Conservation (phyloP, 2,888 invertebrate species). For the Ommatoiulus sabulosus region DNA sequence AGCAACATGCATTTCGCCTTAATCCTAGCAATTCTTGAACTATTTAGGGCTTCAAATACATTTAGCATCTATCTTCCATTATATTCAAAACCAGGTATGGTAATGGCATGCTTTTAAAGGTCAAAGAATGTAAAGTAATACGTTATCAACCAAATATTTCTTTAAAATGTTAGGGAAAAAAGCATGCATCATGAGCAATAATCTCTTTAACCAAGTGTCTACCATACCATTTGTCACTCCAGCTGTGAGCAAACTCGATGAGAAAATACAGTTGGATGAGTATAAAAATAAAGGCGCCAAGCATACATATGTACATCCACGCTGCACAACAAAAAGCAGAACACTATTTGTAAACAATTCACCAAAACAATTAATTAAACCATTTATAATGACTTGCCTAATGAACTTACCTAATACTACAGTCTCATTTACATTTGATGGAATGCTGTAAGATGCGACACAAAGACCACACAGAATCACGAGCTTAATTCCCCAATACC, state of each 20-base stretch:
- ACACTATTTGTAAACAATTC: slow-evolving; percentile 1
- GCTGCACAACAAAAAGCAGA: slow-evolving; percentile 64
- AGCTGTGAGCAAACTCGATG: slow-evolving; percentile 69
- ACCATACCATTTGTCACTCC: slow-evolving; percentile 68
- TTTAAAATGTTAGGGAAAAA: slow-evolving; percentile 23
- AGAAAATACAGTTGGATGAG: slow-evolving; percentile 68
- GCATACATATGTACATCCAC: slow-evolving; percentile 70
- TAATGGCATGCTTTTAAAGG: too few species aligned
- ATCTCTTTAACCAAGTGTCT: neutral
- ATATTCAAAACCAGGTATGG: too few species aligned
- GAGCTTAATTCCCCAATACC: slow-evolving; percentile 65
- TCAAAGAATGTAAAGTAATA: too few species aligned
- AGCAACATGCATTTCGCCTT: neutral
- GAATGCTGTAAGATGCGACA: slow-evolving; percentile 67
- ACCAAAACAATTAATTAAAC: neutral
- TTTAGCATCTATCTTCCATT: too few species aligned
- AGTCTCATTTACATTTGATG: slow-evolving; percentile 61
- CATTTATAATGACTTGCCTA: neutral
- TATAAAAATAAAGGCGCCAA: slow-evolving; percentile 68
- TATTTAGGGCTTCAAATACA: too few species aligned
- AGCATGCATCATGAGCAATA: neutral
- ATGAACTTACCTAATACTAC: slow-evolving; percentile 11
- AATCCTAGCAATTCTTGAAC: neutral
- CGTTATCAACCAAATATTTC: slow-evolving; percentile 10
- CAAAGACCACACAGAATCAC: slow-evolving; percentile 66